Percentiles rank a stretch among this genome's conserved stretches.
phyloP scores from a whole-genome alignment of 2,888 invertebrate genomes.

The Drosophila recens region DNA sequence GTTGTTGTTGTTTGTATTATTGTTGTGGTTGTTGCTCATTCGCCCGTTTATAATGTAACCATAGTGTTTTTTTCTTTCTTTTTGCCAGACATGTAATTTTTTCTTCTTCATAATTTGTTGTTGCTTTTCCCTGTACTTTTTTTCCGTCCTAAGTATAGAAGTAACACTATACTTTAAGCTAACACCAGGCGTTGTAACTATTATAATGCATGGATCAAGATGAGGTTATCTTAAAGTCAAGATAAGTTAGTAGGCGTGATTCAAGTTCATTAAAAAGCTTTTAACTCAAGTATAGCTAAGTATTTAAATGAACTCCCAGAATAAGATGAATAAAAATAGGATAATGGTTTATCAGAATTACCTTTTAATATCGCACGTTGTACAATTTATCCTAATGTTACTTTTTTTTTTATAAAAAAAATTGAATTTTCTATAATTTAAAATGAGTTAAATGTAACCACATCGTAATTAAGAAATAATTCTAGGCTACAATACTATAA shows the following conservation, averaged over 20 bases:
- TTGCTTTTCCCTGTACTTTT: conserved; percentile 6
- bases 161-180: conserved; percentile 62
- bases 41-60: conserved; percentile 78
- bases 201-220: conserved; percentile 34
- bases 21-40: conserved; percentile 65
- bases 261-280: not conserved
- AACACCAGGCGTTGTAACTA: conserved; percentile 57
- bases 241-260: conserved; percentile 18
- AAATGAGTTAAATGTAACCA: too few relatives aligned
- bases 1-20: conserved; percentile 19
- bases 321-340: not conserved
- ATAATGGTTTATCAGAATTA: too few relatives aligned
- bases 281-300: not conserved
- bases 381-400: too few relatives aligned
- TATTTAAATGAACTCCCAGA: not conserved
- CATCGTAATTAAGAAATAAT: too few relatives aligned
- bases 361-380: too few relatives aligned
- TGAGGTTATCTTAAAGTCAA: conserved; percentile 40
- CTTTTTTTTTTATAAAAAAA: too few relatives aligned
- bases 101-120: conserved; percentile 10
- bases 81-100: conserved; percentile 61
- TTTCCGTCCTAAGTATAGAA: conserved; percentile 32
- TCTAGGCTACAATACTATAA: too few relatives aligned
- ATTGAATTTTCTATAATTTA: too few relatives aligned
- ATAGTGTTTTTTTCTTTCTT: conserved; percentile 51